These are phyloP conservation scores for Willowsia nigromaculata DNA, from an alignment of 2,888 invertebrate genomes.

Conservation along the genomic window DNA sequence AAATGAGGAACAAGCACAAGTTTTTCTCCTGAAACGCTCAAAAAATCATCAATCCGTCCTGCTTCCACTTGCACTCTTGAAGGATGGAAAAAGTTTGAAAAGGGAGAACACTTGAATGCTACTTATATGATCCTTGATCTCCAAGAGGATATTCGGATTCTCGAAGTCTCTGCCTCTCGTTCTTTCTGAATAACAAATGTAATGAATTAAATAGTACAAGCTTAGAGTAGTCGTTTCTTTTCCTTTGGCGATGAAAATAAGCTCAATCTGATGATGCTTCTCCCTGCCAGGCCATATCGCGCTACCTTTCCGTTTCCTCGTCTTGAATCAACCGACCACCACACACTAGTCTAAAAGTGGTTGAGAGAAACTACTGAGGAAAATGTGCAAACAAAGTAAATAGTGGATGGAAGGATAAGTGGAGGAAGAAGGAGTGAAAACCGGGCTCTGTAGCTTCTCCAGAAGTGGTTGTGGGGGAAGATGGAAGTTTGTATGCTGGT, in stretches of 20 bases:
- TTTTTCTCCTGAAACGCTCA: not conserved
- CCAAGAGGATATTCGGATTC: not conserved
- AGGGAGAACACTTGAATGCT: constrained; percentile 31
- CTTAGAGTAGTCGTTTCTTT: not conserved
- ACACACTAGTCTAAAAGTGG: not conserved
- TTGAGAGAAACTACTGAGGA: not conserved
- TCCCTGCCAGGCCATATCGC: not conserved
- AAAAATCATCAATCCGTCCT: not conserved
- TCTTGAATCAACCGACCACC: not conserved
- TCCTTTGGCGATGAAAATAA: not conserved
- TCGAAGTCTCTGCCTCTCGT: not conserved
- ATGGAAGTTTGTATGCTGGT: not conserved
- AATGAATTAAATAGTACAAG: constrained; percentile 50
- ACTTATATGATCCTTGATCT: constrained; percentile 2
- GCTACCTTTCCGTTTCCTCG: not conserved
- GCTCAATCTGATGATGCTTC: not conserved
- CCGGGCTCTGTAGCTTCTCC: not conserved
- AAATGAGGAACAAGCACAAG: not conserved
- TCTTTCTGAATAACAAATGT: constrained; percentile 42
- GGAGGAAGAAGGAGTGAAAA: not conserved
- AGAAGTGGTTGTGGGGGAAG: not conserved
- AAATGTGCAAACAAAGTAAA: constrained; percentile 4
- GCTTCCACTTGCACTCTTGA: not conserved
- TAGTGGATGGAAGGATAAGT: not conserved
- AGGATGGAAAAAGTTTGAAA: not conserved